Conservation (phyloP, 2,888 invertebrate species). For the Metellina segmentata region DNA sequence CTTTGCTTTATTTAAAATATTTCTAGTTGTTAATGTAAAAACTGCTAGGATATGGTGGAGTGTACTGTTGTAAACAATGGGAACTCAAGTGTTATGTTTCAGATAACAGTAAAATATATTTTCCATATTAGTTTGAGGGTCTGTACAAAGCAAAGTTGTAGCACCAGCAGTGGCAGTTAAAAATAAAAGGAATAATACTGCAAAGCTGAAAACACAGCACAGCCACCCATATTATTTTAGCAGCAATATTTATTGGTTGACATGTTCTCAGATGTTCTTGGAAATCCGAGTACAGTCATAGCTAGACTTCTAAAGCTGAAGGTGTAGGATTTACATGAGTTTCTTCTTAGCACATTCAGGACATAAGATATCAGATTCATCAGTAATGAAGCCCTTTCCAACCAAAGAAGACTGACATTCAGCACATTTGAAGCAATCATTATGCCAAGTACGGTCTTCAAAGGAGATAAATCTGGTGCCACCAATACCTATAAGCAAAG, state of each 20-base stretch:
- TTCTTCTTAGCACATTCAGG: slow-evolving; percentile 99
- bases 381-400: slow-evolving; percentile 99
- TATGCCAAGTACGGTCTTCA: slow-evolving; percentile 99
- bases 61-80: not conserved
- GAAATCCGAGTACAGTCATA: slow-evolving; percentile 69
- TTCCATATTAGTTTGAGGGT: slow-evolving; percentile 39
- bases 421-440: slow-evolving; percentile 99
- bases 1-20: not conserved
- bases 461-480: slow-evolving; percentile 99
- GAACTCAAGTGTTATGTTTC: not conserved
- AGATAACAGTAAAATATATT: not conserved
- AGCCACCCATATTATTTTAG: slow-evolving; percentile 71
- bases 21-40: slow-evolving; percentile 14
- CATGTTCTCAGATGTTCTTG: slow-evolving; percentile 66
- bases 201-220: slow-evolving; percentile 76
- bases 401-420: slow-evolving; percentile 97
- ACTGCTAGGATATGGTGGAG: not conserved
- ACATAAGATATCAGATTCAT: slow-evolving; percentile 98
- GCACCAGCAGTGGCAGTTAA: slow-evolving; percentile 70
- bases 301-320: slow-evolving; percentile 70
- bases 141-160: slow-evolving; percentile 63
- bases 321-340: slow-evolving; percentile 84
- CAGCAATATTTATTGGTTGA: slow-evolving; percentile 62
- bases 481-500: slow-evolving; percentile 89
- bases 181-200: slow-evolving; percentile 63